Base-by-base conservation (phyloP, 2,888 invertebrate genomes). In the Cremastobaeus sp. region DNA sequence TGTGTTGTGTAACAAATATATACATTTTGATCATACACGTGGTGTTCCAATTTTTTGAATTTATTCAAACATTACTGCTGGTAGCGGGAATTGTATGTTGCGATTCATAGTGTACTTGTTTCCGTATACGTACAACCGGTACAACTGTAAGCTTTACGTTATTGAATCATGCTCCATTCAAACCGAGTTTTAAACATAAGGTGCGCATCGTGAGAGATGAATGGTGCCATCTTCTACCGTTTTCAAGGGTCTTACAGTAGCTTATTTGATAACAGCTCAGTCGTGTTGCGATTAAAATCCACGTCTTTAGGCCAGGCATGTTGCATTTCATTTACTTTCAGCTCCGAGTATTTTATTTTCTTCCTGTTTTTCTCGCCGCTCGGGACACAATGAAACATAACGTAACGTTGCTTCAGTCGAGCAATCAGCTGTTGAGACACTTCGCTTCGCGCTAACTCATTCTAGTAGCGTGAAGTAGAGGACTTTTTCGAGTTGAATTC, bases 381-480 rank as follows among this genome's bases (percentile, higher is more conserved):
- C n/a, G n/a, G n/a, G n/a, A n/a, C n/a, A n/a, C n/a, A n/a, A n/a
- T n/a, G n/a, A n/a, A n/a, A n/a, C n/a, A n/a, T n/a, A n/a, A n/a
- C n/a, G n/a, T n/a, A n/a, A n/a, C n/a, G n/a, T n/a, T n/a, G n/a
- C n/a, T n/a, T n/a, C n/a, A n/a, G n/a, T 55, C 47, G 50, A 59
- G 62, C 48, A 50, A 70, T 70, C 55, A 45, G 17, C 21, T 50
- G 62, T 73, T 73, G 57, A 20, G 68, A 25, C 68, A 73, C 35
- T 30, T 18, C 41, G 35, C 52, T 66, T 73, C 64, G 55, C 74
- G 74, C 74, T 57, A 32, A 43, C 57, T 64, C 64, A 69, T 34
- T 54, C 18, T 50, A 54, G 43, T 35, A 68, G 64, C 62, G 62
- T 52, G 52, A 55, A 73, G 30, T 62, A 45, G 48, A 55, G 41